Percentiles rank a stretch among this genome's conserved stretches.
These are phyloP conservation scores for Tillus elongatus DNA, from an alignment of 2,888 invertebrate genomes.

Conservation along the genomic window DNA sequence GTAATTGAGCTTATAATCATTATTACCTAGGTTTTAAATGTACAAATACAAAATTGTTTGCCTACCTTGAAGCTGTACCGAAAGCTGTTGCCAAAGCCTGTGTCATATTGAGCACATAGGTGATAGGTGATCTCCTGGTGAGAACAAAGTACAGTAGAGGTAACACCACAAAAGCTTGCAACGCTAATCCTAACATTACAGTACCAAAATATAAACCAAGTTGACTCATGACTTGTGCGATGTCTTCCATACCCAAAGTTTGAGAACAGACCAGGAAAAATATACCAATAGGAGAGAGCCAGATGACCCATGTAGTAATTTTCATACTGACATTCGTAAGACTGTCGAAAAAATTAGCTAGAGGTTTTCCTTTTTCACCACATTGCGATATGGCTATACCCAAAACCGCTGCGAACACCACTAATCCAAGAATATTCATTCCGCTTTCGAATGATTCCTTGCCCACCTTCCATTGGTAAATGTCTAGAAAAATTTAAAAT, in stretches of 20 bases:
- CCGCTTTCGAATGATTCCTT: slow-evolving; percentile 44
- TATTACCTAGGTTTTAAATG: too few species aligned
- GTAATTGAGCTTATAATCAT: too few species aligned
- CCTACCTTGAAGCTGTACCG: slow-evolving; percentile 64
- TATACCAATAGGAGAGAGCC: slow-evolving; percentile 56
- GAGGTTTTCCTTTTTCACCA: slow-evolving; percentile 52
- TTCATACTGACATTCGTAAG: slow-evolving; percentile 37
- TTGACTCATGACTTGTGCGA: slow-evolving; percentile 52
- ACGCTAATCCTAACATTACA: slow-evolving; percentile 54
- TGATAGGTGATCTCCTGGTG: slow-evolving; percentile 54
- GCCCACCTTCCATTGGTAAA: slow-evolving; percentile 43
- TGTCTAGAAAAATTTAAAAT: too few species aligned
- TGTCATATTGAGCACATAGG: slow-evolving; percentile 49
- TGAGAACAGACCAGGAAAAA: slow-evolving; percentile 58
- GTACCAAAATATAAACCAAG: slow-evolving; percentile 65
- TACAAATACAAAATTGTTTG: too few species aligned
- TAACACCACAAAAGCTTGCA: slow-evolving; percentile 61
- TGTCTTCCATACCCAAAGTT: slow-evolving; percentile 56
- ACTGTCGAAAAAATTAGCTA: slow-evolving; percentile 53
- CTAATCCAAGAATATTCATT: slow-evolving; percentile 51
- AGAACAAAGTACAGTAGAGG: slow-evolving; percentile 55
- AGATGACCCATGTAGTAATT: slow-evolving; percentile 40
- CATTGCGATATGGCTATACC: slow-evolving; percentile 60
- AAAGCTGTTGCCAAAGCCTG: slow-evolving; percentile 65
- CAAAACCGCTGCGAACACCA: slow-evolving; percentile 51